These are phyloP conservation scores for Nothocercus nigrocapillus DNA, from an alignment of 2,113 vertebrate species.

Conservation along the genomic window DNA sequence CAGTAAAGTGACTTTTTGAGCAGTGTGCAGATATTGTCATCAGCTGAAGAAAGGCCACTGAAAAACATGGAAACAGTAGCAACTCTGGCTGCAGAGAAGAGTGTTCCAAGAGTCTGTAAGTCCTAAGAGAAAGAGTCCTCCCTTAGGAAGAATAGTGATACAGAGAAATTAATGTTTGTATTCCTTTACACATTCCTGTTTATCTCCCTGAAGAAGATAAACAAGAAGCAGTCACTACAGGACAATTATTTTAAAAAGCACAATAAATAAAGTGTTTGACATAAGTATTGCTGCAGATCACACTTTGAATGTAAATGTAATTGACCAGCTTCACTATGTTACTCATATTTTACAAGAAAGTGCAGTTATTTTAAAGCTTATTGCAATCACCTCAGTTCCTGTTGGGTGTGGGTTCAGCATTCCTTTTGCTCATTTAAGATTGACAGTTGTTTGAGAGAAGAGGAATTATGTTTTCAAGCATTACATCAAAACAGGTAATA, in stretches of 20 bases:
- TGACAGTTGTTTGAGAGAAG: background rate
- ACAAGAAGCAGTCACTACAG: background rate
- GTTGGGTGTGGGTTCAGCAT: background rate
- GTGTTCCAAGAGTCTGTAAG: background rate
- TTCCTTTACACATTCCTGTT: background rate
- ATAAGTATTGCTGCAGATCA: background rate
- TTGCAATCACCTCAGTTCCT: background rate
- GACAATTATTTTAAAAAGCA: background rate
- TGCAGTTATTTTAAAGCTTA: background rate
- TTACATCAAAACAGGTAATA: background rate
- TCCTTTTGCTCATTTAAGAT: background rate
- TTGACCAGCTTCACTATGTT: background rate
- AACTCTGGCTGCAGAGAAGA: background rate
- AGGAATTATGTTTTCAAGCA: background rate
- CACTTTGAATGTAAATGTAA: background rate
- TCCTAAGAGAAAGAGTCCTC: background rate
- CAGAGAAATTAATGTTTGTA: background rate
- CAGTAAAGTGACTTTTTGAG: background rate
- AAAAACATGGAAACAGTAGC: background rate
- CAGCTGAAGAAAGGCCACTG: background rate
- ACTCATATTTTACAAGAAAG: background rate
- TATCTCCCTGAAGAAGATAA: background rate
- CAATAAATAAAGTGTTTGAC: background rate
- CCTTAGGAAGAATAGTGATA: background rate
- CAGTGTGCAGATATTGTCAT: background rate